These are phyloP conservation scores for Dicerorhinus sumatrensis DNA, from an alignment of 2,113 vertebrate species.

Conservation along the genomic window DNA sequence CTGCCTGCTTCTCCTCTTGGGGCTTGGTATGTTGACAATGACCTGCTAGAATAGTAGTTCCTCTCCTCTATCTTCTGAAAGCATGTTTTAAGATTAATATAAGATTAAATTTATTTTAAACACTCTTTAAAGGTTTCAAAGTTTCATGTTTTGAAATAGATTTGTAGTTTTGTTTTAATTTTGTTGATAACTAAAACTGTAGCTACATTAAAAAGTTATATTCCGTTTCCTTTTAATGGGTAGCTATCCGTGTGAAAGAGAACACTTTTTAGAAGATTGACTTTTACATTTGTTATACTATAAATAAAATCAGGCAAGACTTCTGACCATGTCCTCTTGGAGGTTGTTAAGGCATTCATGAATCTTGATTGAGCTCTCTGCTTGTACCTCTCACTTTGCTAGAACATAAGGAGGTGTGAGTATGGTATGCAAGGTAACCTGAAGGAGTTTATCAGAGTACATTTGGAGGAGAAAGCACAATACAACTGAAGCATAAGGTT, in stretches of 20 bases:
- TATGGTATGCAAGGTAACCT: no score
- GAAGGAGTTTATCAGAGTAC: background rate
- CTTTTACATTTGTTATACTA: background rate
- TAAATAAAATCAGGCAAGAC: background rate
- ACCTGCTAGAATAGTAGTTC: background rate
- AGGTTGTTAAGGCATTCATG: background rate
- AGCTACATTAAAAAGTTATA: background rate
- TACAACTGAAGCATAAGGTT: background rate
- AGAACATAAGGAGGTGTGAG: background rate
- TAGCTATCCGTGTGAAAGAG: background rate
- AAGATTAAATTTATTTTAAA: background rate
- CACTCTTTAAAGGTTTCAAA: background rate
- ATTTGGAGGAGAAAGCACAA: background rate
- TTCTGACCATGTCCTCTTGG: background rate
- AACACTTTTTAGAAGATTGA: background rate
- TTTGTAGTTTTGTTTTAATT: background rate
- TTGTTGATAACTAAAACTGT: background rate
- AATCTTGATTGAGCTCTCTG: background rate
- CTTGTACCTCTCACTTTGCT: background rate
- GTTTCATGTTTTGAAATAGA: background rate
- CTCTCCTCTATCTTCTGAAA: background rate
- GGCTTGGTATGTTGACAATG: background rate
- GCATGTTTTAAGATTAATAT: background rate
- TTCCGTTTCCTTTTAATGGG: background rate
- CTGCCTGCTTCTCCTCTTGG: background rate